Percentiles rank a stretch among this genome's conserved stretches.
Conservation (phyloP, 2,113 vertebrate species). For the Entelurus aequoreus region DNA sequence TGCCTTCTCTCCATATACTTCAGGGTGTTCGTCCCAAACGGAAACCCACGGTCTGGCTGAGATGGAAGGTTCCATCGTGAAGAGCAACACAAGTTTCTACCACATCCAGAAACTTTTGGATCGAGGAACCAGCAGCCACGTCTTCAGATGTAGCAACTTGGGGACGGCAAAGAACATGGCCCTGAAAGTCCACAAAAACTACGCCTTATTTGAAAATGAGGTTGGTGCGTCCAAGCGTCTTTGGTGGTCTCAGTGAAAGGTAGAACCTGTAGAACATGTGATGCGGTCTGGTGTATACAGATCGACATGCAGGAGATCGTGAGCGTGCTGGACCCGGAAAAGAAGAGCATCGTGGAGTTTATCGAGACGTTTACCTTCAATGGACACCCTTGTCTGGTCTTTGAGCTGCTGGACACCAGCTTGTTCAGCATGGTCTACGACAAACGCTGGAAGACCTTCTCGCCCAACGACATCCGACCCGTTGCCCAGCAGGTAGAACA, state of each 20-base stretch:
- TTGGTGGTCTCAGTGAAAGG: neutral
- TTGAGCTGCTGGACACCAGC: slow-evolving; percentile 13
- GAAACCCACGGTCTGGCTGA: neutral
- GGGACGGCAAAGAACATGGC: neutral
- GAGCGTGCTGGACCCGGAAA: slow-evolving; percentile 9
- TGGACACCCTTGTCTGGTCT: slow-evolving; percentile 3
- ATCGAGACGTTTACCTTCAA: slow-evolving; percentile 2
- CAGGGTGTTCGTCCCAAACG: neutral
- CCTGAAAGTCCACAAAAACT: slow-evolving; percentile 5
- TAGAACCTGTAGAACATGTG: too few species aligned
- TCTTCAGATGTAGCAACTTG: slow-evolving; percentile 1
- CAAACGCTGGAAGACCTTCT: slow-evolving; percentile 5
- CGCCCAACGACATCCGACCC: slow-evolving; percentile 2
- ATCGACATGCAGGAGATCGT: slow-evolving; percentile 6
- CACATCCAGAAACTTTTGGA: slow-evolving; percentile 4
- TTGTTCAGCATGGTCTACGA: slow-evolving; percentile 3
- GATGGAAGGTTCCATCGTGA: slow-evolving; percentile 5
- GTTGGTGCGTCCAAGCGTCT: neutral
- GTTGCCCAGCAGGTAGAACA: slow-evolving; percentile 2
- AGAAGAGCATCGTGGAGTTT: slow-evolving; percentile 12
- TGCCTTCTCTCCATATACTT: neutral
- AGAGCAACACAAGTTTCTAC: slow-evolving; percentile 3
- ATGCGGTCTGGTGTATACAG: neutral
- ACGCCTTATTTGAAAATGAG: slow-evolving; percentile 1
- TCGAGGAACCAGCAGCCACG: slow-evolving; percentile 9